Percentiles rank a stretch among this genome's conserved stretches.
Evolutionary conservation across 2,113 vertebrate genomes (phyloP).

Genomic region (Noctilio leporinus): DNA sequence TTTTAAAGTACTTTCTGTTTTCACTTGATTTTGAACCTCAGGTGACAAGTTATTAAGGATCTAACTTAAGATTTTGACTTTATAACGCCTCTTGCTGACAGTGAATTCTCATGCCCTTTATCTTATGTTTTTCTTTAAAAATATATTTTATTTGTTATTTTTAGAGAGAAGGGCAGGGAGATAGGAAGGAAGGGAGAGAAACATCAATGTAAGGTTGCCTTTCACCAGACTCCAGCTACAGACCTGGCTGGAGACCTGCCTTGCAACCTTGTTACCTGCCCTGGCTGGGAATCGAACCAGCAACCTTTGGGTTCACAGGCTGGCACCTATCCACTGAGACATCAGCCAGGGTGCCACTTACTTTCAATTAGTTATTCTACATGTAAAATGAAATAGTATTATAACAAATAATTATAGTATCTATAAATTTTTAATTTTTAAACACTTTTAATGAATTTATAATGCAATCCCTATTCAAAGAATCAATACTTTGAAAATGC

Average conservation of each 20-base stretch:
- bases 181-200: no score
- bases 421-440: not conserved
- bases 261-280: no score
- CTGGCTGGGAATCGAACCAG: no score
- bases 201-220: no score
- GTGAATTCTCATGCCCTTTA: slow-evolving; percentile 25
- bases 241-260: no score
- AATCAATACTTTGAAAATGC: not conserved
- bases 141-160: no score
- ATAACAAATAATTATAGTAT: not conserved
- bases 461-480: not conserved
- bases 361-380: slow-evolving; percentile 42
- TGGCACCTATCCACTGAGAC: no score
- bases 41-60: slow-evolving; percentile 24
- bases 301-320: no score
- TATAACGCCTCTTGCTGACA: not conserved
- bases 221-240: no score
- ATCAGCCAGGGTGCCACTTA: no score
- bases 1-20: not conserved
- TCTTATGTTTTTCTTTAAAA: slow-evolving; percentile 26
- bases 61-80: not conserved
- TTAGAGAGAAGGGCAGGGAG: no score
- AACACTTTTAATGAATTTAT: not conserved
- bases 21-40: not conserved
- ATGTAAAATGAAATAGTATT: not conserved